Conservation (phyloP, 2,113 vertebrate genomes). For the Carollia perspicillata region DNA sequence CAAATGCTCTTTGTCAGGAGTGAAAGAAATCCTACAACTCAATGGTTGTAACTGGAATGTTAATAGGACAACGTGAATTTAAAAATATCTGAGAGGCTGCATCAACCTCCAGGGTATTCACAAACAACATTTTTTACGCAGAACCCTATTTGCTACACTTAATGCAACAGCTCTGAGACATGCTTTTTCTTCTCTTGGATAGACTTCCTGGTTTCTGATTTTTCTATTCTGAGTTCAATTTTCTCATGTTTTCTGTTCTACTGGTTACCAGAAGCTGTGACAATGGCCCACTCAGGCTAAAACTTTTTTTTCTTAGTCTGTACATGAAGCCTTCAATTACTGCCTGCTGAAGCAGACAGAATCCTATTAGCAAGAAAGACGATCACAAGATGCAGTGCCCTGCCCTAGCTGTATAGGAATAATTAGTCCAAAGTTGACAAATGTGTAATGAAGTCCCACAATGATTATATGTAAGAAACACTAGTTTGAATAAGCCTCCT, state of each 20-base stretch:
- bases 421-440: constrained; percentile 91
- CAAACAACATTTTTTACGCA: constrained; percentile 24
- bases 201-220: constrained; percentile 73
- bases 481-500: constrained; percentile 64
- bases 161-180: constrained; percentile 69
- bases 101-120: constrained; percentile 43
- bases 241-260: constrained; percentile 81
- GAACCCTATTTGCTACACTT: constrained; percentile 48
- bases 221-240: constrained; percentile 80
- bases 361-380: constrained; percentile 92
- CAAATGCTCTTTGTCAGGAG: constrained; percentile 20
- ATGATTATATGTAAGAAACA: constrained; percentile 77
- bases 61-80: background rate
- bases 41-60: background rate
- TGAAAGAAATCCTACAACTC: background rate
- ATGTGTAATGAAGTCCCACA: constrained; percentile 85
- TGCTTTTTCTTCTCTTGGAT: constrained; percentile 58
- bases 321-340: constrained; percentile 92
- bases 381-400: constrained; percentile 84
- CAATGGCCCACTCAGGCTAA: constrained; percentile 81
- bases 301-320: constrained; percentile 80
- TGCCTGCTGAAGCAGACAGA: constrained; percentile 93
- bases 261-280: constrained; percentile 82
- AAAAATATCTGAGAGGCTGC: constrained; percentile 19
- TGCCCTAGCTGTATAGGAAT: constrained; percentile 89